phyloP scores from a whole-genome alignment of 1,140 invertebrate genomes.

The Maconellicoccus hirsutus region DNA sequence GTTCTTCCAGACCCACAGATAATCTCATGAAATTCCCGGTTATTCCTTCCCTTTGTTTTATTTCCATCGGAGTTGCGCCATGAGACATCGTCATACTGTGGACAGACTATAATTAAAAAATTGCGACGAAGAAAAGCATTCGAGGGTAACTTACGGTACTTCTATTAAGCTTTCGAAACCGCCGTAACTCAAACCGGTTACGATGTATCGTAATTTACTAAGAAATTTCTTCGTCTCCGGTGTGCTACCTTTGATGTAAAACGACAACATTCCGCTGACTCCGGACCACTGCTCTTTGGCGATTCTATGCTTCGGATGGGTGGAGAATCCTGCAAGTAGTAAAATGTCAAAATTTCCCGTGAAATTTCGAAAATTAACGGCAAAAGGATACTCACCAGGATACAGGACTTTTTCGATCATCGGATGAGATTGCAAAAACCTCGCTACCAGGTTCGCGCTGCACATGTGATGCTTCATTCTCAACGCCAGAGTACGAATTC shows the following conservation, averaged over 20 bases:
- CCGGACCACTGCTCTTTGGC: constrained; percentile 73
- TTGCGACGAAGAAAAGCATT: background rate
- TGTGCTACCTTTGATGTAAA: constrained; percentile 73
- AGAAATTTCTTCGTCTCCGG: constrained; percentile 67
- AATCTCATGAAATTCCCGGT: constrained; percentile 75
- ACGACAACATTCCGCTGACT: constrained; percentile 84
- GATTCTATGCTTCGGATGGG: constrained; percentile 82
- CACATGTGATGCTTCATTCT: constrained; percentile 81
- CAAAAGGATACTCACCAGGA: constrained; percentile 44
- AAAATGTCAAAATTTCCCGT: background rate
- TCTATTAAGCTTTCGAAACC: constrained; percentile 88
- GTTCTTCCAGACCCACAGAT: constrained; percentile 83
- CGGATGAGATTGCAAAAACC: constrained; percentile 63
- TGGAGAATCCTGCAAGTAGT: constrained; percentile 42
- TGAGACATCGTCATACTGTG: constrained; percentile 1
- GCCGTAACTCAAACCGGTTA: constrained; percentile 88
- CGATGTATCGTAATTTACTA: constrained; percentile 64
- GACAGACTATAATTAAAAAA: too few species aligned
- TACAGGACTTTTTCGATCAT: constrained; percentile 69
- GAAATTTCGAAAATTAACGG: too few species aligned
- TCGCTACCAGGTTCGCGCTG: constrained; percentile 62
- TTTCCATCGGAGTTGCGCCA: background rate
- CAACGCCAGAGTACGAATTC: constrained; percentile 82
- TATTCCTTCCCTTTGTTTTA: constrained; percentile 46
- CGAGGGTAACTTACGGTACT: constrained; percentile 54